A percentile compares a stretch with the other conserved stretches of the same genome.
phyloP scores from a whole-genome alignment of 2,888 invertebrate genomes.

The Dicyrtoma fusca region DNA sequence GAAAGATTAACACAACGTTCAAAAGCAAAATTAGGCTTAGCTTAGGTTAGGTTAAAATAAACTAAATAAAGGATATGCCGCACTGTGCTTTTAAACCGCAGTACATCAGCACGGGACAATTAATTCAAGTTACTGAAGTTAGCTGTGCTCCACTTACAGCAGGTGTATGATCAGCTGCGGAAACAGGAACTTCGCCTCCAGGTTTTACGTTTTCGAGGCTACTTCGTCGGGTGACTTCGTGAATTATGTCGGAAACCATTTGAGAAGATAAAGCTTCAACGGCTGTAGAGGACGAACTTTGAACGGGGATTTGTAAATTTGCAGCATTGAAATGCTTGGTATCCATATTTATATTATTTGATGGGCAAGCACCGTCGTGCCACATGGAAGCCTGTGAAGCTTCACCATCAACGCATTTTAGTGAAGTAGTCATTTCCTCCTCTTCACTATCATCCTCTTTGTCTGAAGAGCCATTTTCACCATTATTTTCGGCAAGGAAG shows the following conservation, averaged over 20 bases:
- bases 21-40: too few species aligned
- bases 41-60: too few species aligned
- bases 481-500: constrained; percentile 15
- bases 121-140: too few species aligned
- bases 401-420: constrained; percentile 53
- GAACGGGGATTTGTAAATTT: constrained; percentile 16
- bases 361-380: constrained; percentile 29
- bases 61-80: too few species aligned
- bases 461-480: neutral
- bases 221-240: constrained; percentile 51
- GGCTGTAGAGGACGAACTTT: constrained; percentile 45
- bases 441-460: constrained; percentile 40
- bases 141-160: neutral
- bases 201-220: constrained; percentile 34
- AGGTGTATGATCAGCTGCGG: neutral
- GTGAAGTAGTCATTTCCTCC: constrained; percentile 53
- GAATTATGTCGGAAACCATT: constrained; percentile 56
- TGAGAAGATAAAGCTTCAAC: constrained; percentile 54
- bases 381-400: constrained; percentile 45
- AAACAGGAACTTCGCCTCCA: neutral
- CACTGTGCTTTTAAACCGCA: too few species aligned
- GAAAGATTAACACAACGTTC: too few species aligned
- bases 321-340: constrained; percentile 14
- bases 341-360: neutral
- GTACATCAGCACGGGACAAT: too few species aligned